Evolutionary conservation across 1,140 invertebrate genomes (phyloP).

Genomic region (Drosophila burlai): DNA sequence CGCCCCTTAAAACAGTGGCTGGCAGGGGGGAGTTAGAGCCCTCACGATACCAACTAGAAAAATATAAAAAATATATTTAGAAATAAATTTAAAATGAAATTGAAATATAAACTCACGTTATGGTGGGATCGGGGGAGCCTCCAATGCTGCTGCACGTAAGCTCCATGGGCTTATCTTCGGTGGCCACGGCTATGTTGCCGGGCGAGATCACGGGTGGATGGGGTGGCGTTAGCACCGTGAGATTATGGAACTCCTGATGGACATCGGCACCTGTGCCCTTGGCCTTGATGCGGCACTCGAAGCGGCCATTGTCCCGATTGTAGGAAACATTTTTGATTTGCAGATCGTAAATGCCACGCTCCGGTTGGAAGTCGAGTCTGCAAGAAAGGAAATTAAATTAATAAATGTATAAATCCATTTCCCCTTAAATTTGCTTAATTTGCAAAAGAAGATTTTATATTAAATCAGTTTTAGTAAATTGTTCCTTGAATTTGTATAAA

Average conservation of each 20-base stretch:
- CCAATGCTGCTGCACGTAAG: conserved; percentile 93
- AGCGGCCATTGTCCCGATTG: conserved; percentile 95
- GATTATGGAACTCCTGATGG: conserved; percentile 92
- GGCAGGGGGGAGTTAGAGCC: conserved; percentile 89
- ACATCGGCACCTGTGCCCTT: conserved; percentile 92
- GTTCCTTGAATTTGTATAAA: neutral
- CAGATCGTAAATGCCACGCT: conserved; percentile 94
- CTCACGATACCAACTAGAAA: conserved; percentile 89
- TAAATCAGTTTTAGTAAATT: neutral
- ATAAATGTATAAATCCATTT: neutral
- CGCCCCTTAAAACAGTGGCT: conserved; percentile 88
- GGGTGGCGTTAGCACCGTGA: conserved; percentile 94
- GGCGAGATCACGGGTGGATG: conserved; percentile 92
- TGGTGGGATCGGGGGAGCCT: conserved; percentile 94
- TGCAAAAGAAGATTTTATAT: neutral
- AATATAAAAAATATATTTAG: neutral
- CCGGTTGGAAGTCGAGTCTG: conserved; percentile 91
- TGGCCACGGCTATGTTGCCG: conserved; percentile 89
- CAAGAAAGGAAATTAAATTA: neutral
- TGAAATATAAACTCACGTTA: conserved; percentile 87
- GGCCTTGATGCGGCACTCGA: conserved; percentile 95
- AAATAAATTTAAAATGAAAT: neutral
- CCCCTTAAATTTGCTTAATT: neutral
- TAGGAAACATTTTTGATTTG: conserved; percentile 94
- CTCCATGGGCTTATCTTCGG: conserved; percentile 91